A percentile compares a stretch with the other conserved stretches of the same genome.
Evolutionary conservation across 2,797 vertebrate species (phyloP).

Genomic region (Melanotaenia maccullochi): DNA sequence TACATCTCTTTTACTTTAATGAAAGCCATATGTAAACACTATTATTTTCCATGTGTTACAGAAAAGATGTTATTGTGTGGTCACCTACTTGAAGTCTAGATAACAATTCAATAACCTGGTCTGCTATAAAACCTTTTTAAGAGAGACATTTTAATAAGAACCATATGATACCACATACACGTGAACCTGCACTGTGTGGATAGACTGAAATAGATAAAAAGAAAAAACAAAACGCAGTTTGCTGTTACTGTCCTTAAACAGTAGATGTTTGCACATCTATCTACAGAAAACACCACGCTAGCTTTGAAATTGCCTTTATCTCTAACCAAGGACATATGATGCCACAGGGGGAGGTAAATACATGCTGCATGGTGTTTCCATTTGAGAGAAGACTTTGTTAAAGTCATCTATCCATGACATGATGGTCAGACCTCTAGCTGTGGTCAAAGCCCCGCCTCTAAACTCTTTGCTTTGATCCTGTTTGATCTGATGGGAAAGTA

Average conservation of each 20-base stretch:
- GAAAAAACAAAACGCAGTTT: neutral
- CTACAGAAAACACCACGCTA: conserved; percentile 6
- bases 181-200: neutral
- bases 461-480: conserved; percentile 65
- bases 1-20: neutral
- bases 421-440: conserved; percentile 66
- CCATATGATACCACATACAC: neutral
- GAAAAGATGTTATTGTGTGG: neutral
- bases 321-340: conserved; percentile 75
- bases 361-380: conserved; percentile 52
- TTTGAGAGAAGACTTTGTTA: conserved; percentile 64
- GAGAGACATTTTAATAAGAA: neutral
- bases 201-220: neutral
- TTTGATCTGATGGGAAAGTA: conserved; percentile 47
- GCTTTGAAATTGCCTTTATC: conserved; percentile 49
- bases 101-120: neutral
- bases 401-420: conserved; percentile 67
- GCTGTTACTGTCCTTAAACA: conserved; percentile 11
- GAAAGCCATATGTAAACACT: neutral
- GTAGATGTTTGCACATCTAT: conserved; percentile 9
- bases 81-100: neutral
- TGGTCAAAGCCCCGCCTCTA: conserved; percentile 54
- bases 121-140: neutral
- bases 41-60: neutral
- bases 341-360: conserved; percentile 35